Percentiles rank a stretch among this genome's conserved stretches.
Conservation (phyloP, 2,797 vertebrate species). For the Sebastes hubbsi region DNA sequence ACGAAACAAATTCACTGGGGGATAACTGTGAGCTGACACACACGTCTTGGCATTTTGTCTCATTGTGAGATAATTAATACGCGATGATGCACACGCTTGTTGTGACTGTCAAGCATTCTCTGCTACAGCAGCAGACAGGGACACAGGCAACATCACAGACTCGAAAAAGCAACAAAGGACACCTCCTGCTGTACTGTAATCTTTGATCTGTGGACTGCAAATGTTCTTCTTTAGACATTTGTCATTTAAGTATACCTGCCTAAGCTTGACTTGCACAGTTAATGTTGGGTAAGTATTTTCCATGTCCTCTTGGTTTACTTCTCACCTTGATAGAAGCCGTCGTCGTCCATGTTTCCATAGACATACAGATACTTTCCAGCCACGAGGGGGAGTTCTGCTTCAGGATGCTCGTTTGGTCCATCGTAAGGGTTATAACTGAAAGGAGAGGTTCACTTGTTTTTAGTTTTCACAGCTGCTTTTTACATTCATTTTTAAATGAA, state of each 20-base stretch:
- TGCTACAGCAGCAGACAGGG: constrained; percentile 6
- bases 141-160: constrained; percentile 4
- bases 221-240: not conserved
- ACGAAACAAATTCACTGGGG: not conserved
- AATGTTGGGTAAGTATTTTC: not conserved
- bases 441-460: not conserved
- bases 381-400: constrained; percentile 97
- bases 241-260: not conserved
- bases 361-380: constrained; percentile 98
- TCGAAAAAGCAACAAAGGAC: constrained; percentile 9
- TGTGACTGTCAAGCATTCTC: constrained; percentile 21
- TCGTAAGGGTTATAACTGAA: constrained; percentile 97
- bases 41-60: constrained; percentile 14
- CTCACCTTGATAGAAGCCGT: constrained; percentile 97
- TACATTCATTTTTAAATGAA: not conserved
- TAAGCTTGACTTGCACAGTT: not conserved
- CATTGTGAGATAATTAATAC: constrained; percentile 12
- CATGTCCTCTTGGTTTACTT: not conserved
- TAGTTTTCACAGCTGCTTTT: not conserved
- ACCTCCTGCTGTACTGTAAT: not conserved
- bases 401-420: constrained; percentile 97
- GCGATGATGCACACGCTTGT: constrained; percentile 16
- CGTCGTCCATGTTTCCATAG: constrained; percentile 98
- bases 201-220: not conserved
- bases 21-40: constrained; percentile 1